Base-by-base conservation (phyloP, 2,888 invertebrate genomes). In the Andrena dorsata region DNA sequence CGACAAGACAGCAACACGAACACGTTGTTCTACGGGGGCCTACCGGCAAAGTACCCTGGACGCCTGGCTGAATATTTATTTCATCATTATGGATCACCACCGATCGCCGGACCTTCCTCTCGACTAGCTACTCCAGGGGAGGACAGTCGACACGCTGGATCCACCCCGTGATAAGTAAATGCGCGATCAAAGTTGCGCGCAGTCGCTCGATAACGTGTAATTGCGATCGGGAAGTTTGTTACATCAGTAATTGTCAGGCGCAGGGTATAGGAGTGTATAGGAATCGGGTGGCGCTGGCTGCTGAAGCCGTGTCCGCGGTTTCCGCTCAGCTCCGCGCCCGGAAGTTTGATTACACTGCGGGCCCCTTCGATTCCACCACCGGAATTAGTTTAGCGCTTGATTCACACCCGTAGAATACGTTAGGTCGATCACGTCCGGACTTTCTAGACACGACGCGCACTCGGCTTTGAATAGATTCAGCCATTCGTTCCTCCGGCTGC, bases 341-440 rank as follows among this genome's bases (percentile, higher is more conserved):
- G 83, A 86, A 89, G 87, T 89, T 89, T 88, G 84, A 89, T 89
- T 89, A 89, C 88, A 87, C 56, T 76, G 68, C 23, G 76, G 74
- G 80, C 79, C 82, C 75, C 75, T 74, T 60, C 68, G 64, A 76
- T 76, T 60, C 80, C 58, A 60, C 58, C 56, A 51, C 69, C 72
- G 80, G 81, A 82, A 87, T 80, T 88, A 86, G 87, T 88, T 87
- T 84, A 76, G 69, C 71, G 73, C 82, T 84, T 88, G 81, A 84
- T 83, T 86, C 77, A 77, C 73, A 82, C 41, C 32, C 47, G 58
- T 49, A 26, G 80, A 75, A 71, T 70, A 58, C 53, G 64, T 20
- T 49, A 63, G 28, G 49, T 69, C 65, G 78, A 70, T 70, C 72
- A 70, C 41, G 16, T 80, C 41, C 51, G 35, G 10, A 56, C 56